Base-by-base conservation (phyloP, 2,113 vertebrate genomes). In the Perca fluviatilis region DNA sequence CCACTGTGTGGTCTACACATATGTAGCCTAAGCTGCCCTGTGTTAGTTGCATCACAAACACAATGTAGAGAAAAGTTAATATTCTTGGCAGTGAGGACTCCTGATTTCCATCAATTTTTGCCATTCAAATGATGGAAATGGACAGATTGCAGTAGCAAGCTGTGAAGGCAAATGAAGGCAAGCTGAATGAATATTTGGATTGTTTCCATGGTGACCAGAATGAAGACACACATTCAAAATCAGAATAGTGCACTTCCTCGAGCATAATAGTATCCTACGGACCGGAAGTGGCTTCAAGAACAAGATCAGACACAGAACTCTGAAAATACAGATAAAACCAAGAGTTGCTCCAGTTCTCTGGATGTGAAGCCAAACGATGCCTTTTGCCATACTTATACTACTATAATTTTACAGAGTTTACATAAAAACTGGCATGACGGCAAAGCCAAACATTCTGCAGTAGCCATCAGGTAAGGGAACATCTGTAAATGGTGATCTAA, bases 121-220 rank as follows among this genome's bases (percentile, higher is more conserved):
- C 69, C 54, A 58, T 19, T 84, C n/a, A 88, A 86, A 83, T 82
- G 77, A 93, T 85, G 88, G 80, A 87, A 79, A 87, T 83, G 67
- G 64, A 87, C 79, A 82, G 81, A 84, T 47, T 74, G 82, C 81
- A 77, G 77, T 13, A 74, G 86, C 72, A 79, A 86, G 89, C 87
- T 82, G 84, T 67, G 27, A 74, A 79, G 18, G 76, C 67, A 83
- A 79, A 87, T 86, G 72, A 56, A 62, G 36, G 71, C 63, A 51
- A 80, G 71, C 71, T 83, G 58, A n/a, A 73, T 79, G 78, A 33
- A 36, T 36, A 72, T 76, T 67, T 74, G 74, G 27, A 77, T 19
- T 3, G 66, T 89, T 84, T 89, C 78, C 79, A 89, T 87, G 82
- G 85, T 74, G 75, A 87, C 61, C 62, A 78, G 40, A 75, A 74